These are phyloP conservation scores for Ctenosaura bakeri DNA, from an alignment of 2,797 vertebrate genomes.

Conservation along the genomic window DNA sequence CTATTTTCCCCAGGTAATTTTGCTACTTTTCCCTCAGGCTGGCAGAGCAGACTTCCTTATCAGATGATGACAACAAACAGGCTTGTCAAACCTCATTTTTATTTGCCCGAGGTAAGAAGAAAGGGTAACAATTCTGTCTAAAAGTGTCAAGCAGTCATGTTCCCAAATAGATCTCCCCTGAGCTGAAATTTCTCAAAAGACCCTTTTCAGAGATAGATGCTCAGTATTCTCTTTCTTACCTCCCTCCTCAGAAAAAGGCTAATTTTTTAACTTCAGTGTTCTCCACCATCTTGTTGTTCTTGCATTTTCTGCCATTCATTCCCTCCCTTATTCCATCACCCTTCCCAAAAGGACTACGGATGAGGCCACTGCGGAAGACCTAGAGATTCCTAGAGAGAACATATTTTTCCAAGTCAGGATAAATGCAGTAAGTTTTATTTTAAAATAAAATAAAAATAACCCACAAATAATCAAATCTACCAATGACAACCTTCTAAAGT, in stretches of 20 bases:
- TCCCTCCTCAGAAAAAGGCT: neutral
- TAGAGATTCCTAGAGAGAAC: no score
- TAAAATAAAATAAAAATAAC: no score
- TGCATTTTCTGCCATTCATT: neutral
- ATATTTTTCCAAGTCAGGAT: no score
- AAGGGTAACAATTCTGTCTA: neutral
- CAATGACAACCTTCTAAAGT: no score
- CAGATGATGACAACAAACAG: slow-evolving; percentile 12
- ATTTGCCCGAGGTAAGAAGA: neutral
- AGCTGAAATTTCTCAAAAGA: neutral
- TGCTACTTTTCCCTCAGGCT: slow-evolving; percentile 35
- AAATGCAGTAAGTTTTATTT: no score
- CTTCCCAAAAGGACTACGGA: no score
- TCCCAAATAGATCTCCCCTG: slow-evolving; percentile 16
- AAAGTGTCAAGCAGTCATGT: slow-evolving; percentile 11
- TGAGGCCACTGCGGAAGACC: no score
- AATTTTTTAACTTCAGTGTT: neutral
- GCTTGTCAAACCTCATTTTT: slow-evolving; percentile 11
- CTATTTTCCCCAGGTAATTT: slow-evolving; percentile 9
- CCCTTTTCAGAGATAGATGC: neutral
- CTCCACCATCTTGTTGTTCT: neutral
- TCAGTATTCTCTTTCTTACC: neutral
- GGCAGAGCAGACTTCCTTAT: neutral
- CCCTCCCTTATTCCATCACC: no score
- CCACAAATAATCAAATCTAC: no score